These are phyloP conservation scores for Melitaea athalia DNA, from an alignment of 2,888 invertebrate species.

Conservation along the genomic window DNA sequence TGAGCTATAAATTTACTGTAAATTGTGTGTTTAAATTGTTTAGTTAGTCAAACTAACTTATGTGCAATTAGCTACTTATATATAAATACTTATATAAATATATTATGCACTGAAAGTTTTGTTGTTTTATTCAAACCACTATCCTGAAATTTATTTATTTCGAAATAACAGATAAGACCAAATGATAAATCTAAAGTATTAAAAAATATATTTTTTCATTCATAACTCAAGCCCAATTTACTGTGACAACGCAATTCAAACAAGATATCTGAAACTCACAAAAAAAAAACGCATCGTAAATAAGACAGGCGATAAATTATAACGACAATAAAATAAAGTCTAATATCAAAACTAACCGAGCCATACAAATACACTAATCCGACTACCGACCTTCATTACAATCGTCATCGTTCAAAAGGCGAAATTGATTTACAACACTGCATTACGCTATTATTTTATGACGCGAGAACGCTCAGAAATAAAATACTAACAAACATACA, in stretches of 20 bases:
- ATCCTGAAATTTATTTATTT: no score
- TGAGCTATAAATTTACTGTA: no score
- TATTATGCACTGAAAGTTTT: no score
- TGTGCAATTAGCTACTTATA: no score
- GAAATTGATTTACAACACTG: conserved; percentile 79
- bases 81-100: no score
- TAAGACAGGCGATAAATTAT: conserved; percentile 48
- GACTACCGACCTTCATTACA: conserved; percentile 75
- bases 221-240: neutral
- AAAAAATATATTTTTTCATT: neutral
- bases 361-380: conserved; percentile 37
- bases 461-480: conserved; percentile 80
- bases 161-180: no score
- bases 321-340: conserved; percentile 58
- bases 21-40: no score
- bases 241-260: neutral
- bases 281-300: neutral
- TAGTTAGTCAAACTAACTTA: no score
- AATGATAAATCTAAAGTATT: neutral
- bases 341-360: conserved; percentile 30
- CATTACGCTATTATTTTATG: conserved; percentile 81
- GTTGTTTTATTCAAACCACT: no score
- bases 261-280: neutral
- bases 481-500: conserved; percentile 82
- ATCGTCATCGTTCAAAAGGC: conserved; percentile 75